Evolutionary conservation across 2,113 vertebrate genomes (phyloP), one percentile per base, ranked within the genome.

Genomic region (Sturnus vulgaris): DNA sequence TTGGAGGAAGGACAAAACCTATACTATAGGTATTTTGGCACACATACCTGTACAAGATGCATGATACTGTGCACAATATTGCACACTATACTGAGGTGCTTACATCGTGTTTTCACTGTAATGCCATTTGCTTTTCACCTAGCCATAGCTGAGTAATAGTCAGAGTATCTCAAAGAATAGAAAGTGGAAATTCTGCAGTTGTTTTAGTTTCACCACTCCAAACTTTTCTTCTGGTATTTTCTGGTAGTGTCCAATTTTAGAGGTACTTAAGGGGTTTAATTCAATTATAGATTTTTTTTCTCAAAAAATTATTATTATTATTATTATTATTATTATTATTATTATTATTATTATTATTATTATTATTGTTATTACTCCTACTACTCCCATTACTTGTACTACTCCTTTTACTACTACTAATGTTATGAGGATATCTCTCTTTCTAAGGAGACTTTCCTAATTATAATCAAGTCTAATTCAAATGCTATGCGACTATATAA

Each of bases 31-130:
- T 49, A 15, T 15, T 49, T 5, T 55, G 55, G 47, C 15, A 42
- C 5, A 57, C 11, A 46, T n/a, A 25, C 39, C 53, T 0, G 0
- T n/a, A 39, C 7, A 50, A 86, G 7, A 44, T 65, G 17, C 10
- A 39, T 56, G 27, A 28, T 52, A 50, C 23, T 73, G 7, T 44
- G 9, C 37, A 77, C 28, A 24, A 10, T 78, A 65, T 19, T 33
- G 2, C 42, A 11, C 10, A 44, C 7, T 44, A 33, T 15, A 21
- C 16, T 0, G 3, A 60, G 25, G 7, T 35, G 3, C 8, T 24
- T 15, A 18, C 7, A 12, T 5, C 31, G 5, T 40, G 5, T 44
- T 65, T 73, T 50, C 37, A 31, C 6, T 73, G 5, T 20, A 49
- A 70, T 2, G 3, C 1, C 10, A 8, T 56, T 86, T 80, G 37